Conservation (phyloP, 2,113 vertebrate species). For the Sula dactylatra region DNA sequence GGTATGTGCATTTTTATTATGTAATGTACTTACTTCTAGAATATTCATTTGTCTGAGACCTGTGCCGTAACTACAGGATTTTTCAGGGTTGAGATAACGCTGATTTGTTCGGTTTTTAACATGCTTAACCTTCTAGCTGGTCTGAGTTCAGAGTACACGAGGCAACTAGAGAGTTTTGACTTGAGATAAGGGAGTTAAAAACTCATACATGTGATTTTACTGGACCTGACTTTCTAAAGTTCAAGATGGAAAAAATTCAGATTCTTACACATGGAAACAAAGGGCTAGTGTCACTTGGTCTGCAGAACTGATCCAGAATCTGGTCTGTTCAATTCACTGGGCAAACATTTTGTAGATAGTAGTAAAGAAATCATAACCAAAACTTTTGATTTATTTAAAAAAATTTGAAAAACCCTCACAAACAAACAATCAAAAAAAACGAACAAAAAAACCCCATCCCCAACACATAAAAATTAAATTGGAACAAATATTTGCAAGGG, state of each 20-base stretch:
- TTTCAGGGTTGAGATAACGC: not conserved
- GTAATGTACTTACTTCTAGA: not conserved
- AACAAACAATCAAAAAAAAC: no score
- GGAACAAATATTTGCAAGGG: not conserved
- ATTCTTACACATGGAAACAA: not conserved
- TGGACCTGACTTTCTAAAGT: not conserved
- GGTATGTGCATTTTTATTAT: constrained; percentile 63
- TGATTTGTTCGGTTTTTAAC: not conserved
- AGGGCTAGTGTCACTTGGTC: not conserved
- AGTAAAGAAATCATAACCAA: not conserved
- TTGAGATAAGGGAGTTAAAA: not conserved
- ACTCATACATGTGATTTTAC: not conserved
- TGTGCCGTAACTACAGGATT: not conserved
- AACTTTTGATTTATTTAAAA: not conserved
- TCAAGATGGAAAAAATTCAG: not conserved
- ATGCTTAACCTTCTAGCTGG: not conserved
- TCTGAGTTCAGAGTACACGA: not conserved
- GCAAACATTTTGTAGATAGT: not conserved
- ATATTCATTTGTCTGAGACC: constrained; percentile 37
- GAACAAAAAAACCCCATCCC: rapidly evolving
- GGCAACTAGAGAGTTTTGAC: not conserved
- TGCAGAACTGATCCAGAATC: not conserved
- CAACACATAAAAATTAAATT: not conserved
- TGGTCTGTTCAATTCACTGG: not conserved
- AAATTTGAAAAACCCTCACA: no score